Evolutionary conservation across 2,113 vertebrate species (phyloP), one percentile per base, ranked within the genome.

Genomic region (Dasyprocta punctata): DNA sequence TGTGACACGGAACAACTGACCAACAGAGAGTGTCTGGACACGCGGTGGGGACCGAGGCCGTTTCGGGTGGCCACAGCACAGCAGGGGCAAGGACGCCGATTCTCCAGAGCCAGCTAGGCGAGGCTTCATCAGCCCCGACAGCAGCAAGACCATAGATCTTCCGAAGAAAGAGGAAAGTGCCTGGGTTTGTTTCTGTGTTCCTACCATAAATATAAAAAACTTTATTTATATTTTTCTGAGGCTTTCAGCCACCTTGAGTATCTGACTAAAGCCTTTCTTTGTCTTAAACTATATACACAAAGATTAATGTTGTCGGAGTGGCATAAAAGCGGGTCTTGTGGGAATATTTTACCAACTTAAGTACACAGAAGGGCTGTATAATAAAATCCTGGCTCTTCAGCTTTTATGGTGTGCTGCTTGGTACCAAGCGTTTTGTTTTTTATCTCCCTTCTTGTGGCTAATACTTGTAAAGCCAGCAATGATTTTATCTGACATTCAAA

Each of bases 401-500:
- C 30, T 61, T 71, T 84, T 54, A 4, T 52, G 38, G 58, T 38
- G 33, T 60, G 41, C 49, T n/a, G 17, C 7, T 41, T 14, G 77
- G 61, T 65, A 56, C 49, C 71, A 47, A 80, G 80, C 44, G 24
- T 38, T 93, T 84, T 77, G 38, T 60, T 86, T 44, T 69, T 91
- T 54, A n/a, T 86, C 56, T 81, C 75, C 60, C 30, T 97, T 86
- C 86, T 92, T 82, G 44, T 88, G 69, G 80, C 58, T 92, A 65
- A 96, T 92, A 92, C 88, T n/a, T 77, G 69, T 0, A 90, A 96
- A 96, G 75, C 61, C 38, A 30, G 75, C 41, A n/a, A n/a, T 71
- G 90, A 90, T 95, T 89, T 90, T 95, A 73, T 85, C 90, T 87
- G 88, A 93, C 38, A 49, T 60, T 90, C 86, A 95, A 95, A 96